A percentile compares a stretch with the other conserved stretches of the same genome.
These are phyloP conservation scores for Alcis repandata DNA, from an alignment of 2,888 invertebrate species.

Conservation along the genomic window DNA sequence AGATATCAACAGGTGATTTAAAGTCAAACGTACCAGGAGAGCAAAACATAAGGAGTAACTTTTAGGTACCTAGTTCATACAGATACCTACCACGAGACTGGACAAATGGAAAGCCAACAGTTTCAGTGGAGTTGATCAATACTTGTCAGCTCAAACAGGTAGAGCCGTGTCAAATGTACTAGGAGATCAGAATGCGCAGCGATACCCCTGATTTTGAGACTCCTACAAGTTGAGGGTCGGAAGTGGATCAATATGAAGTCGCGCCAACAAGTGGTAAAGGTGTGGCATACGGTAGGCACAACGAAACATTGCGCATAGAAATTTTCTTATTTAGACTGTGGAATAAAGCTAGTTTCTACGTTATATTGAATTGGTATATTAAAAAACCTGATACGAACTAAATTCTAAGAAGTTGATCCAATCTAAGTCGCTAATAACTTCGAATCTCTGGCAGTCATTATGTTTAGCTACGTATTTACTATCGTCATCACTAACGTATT, in stretches of 20 bases:
- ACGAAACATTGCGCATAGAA: constrained; percentile 1
- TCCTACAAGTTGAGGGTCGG: too few species aligned
- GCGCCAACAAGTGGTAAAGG: too few species aligned
- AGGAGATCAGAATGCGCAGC: constrained; percentile 8
- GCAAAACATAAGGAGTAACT: not conserved
- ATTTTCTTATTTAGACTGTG: not conserved
- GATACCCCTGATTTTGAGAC: not conserved
- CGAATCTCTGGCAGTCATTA: constrained; percentile 10
- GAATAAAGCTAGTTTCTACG: not conserved
- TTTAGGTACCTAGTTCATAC: too few species aligned
- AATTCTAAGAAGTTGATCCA: too few species aligned
- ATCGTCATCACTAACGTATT: too few species aligned
- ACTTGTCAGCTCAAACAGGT: too few species aligned
- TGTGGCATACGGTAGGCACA: constrained; percentile 5
- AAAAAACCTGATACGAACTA: too few species aligned
- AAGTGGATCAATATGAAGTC: too few species aligned
- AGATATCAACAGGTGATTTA: constrained; percentile 17
- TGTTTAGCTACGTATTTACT: too few species aligned
- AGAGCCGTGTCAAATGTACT: constrained; percentile 10
- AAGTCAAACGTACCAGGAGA: constrained; percentile 16
- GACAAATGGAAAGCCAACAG: not conserved
- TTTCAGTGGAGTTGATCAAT: too few species aligned
- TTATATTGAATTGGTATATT: too few species aligned
- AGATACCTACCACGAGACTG: too few species aligned
- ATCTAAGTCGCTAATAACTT: constrained; percentile 27